Base-by-base conservation (phyloP, 1,140 invertebrate genomes). In the Drosophila sulfurigaster region DNA sequence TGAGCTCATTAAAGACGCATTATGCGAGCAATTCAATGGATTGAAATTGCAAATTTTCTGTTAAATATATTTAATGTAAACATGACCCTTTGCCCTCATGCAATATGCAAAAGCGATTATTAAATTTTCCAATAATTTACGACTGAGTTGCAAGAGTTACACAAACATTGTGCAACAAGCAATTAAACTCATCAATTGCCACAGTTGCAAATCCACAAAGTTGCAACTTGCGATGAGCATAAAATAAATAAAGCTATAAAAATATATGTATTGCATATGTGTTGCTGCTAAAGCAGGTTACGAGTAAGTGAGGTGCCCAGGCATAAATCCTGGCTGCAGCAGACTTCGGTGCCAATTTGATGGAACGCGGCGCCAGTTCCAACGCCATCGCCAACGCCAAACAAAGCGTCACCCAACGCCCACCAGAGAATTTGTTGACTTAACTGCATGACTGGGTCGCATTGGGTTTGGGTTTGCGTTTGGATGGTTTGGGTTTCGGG, bases 231-330 rank as follows among this genome's bases (percentile, higher is more conserved):
- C 58, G 56, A 64, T 38, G 41, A 46, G 57, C 78, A 81, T 80
- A 58, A 81, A 81, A 81, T 76, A 81, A 81, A 51, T 81, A 25
- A 25, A 25, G 35, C 65, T 65, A 63, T 68, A 56, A 54, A 67
- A 64, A 57, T 69, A 25, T 25, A 25, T 25, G 20, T 25, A 57
- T 10, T 32, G 43, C 52, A 51, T 6, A 16, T 32, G 8, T 32
- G 3, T 1, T 20, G 10, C 20, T 25, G 3, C 20, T 25, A 25
- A 1, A 28, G 13, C 11, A 4, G 16, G 48, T 56, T 49, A 43
- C 20, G 57, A 13, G 35, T 3, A 7, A 6, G 25, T 1, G 49
- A 38, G 49, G 38, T 13, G 38, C 32, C 32, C 30, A 11, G 30
- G 16, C 43, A 63, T 62, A 62, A 71, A 69, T 69, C 45, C 35